phyloP scores from a whole-genome alignment of 2,888 invertebrate genomes.

The Falcaria lacertinaria region DNA sequence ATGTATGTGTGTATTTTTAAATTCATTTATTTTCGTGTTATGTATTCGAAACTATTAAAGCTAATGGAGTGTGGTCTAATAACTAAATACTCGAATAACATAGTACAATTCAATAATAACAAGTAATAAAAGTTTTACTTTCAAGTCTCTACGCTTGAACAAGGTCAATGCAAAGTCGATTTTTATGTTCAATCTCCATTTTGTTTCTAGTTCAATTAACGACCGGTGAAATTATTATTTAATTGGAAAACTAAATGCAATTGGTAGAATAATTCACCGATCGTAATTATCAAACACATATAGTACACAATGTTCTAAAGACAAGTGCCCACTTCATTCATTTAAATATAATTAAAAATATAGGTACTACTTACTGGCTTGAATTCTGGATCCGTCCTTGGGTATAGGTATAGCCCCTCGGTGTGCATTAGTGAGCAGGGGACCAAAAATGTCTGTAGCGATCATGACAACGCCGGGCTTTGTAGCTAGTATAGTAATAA shows the following conservation, averaged over 20 bases:
- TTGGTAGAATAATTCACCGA: too few species aligned
- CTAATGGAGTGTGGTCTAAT: neutral
- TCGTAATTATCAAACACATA: too few species aligned
- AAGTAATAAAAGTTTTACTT: constrained; percentile 6
- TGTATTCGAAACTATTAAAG: neutral
- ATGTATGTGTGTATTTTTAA: too few species aligned
- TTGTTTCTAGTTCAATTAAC: constrained; percentile 21
- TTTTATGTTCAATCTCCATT: constrained; percentile 19
- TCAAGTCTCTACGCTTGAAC: constrained; percentile 7
- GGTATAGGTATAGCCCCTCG: too few species aligned
- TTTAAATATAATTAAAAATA: too few species aligned
- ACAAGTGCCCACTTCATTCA: too few species aligned
- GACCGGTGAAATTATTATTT: constrained; percentile 10
- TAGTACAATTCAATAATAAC: neutral
- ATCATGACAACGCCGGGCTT: too few species aligned
- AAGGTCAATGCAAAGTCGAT: constrained; percentile 13
- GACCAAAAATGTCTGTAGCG: too few species aligned
- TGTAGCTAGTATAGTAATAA: too few species aligned
- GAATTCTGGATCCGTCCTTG: too few species aligned
- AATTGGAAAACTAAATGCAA: neutral
- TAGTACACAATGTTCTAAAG: neutral
- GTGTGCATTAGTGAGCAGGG: too few species aligned
- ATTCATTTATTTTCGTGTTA: neutral
- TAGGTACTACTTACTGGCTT: too few species aligned
- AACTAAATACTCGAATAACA: neutral